Percentiles rank a stretch among this genome's conserved stretches.
Conservation (phyloP, 2,797 vertebrate species). For the Anas georgica region DNA sequence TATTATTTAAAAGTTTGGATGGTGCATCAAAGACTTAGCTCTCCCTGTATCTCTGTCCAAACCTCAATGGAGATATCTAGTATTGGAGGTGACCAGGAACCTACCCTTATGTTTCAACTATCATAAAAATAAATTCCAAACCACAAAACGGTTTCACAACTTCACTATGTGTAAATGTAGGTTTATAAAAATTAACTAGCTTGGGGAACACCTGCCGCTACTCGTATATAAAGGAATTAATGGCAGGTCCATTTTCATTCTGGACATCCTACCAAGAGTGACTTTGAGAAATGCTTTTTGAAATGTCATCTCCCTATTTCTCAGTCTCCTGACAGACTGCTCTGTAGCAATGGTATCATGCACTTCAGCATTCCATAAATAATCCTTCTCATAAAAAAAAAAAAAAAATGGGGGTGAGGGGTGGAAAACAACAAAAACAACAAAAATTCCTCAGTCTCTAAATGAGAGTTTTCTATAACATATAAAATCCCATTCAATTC, state of each 20-base stretch:
- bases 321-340: neutral
- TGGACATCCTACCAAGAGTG: fast-evolving
- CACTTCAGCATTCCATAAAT: neutral
- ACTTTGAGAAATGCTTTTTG: neutral
- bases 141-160: neutral
- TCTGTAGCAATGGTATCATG: neutral
- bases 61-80: neutral
- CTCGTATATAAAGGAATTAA: neutral
- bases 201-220: neutral
- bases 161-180: neutral
- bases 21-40: neutral
- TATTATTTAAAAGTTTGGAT: neutral
- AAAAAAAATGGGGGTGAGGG: neutral
- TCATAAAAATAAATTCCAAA: neutral
- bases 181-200: neutral
- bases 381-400: neutral
- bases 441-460: neutral
- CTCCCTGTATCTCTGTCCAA: neutral
- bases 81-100: neutral
- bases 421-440: neutral
- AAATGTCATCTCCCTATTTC: neutral
- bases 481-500: neutral
- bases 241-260: neutral
- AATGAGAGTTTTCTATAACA: neutral
- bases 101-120: neutral